A percentile compares a stretch with the other conserved stretches of the same genome.
These are phyloP conservation scores for Erpornis zantholeuca DNA, from an alignment of 2,113 vertebrate species.

Conservation along the genomic window DNA sequence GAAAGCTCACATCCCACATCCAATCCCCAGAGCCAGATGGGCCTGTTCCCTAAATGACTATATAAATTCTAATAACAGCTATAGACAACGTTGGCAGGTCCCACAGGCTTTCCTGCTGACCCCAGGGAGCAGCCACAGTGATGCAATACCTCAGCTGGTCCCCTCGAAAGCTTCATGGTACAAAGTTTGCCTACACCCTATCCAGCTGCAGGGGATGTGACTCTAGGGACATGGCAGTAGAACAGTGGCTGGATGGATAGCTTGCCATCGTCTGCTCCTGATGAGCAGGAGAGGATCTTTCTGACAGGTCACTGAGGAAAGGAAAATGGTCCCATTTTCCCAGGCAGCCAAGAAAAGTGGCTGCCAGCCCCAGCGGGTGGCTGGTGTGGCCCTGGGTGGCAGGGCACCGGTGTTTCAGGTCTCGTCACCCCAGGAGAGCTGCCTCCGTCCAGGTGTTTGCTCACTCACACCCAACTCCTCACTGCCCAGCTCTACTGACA, in stretches of 20 bases:
- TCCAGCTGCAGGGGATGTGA: not conserved
- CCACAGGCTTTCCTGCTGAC: not conserved
- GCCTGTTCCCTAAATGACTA: not conserved
- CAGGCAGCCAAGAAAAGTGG: fast-evolving
- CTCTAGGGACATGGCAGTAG: not conserved
- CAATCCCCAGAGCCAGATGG: slow-evolving; percentile 33
- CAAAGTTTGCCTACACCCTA: not conserved
- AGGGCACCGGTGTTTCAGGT: not conserved
- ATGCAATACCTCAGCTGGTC: slow-evolving; percentile 8
- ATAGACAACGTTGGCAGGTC: not conserved
- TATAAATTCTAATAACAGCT: slow-evolving; percentile 54
- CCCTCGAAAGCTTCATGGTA: not conserved
- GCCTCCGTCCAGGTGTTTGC: not conserved
- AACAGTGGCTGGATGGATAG: not conserved
- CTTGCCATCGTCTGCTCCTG: not conserved
- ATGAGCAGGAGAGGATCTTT: not conserved
- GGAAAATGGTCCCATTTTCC: not conserved
- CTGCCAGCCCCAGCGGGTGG: not conserved
- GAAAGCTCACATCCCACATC: slow-evolving; percentile 6
- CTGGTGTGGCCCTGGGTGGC: not conserved
- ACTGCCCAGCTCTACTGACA: not conserved
- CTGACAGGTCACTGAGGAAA: not conserved
- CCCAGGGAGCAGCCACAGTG: not conserved
- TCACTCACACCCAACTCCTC: not conserved
- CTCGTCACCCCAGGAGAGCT: not conserved